These are phyloP conservation scores for Ctenicera cuprea DNA, from an alignment of 2,888 invertebrate species.

Conservation along the genomic window DNA sequence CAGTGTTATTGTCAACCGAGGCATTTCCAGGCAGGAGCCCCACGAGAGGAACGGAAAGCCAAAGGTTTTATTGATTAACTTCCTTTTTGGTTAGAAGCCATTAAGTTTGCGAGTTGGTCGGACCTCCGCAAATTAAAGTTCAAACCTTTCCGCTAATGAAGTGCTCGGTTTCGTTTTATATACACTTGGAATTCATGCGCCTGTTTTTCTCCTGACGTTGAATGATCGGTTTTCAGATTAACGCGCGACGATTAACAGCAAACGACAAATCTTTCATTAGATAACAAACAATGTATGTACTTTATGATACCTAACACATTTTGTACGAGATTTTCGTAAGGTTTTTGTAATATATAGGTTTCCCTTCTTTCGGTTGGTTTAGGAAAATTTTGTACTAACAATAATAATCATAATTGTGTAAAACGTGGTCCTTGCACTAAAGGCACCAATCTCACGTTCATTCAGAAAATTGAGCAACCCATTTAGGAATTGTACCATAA, in stretches of 20 bases:
- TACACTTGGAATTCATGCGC: constrained; percentile 41
- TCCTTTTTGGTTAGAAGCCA: constrained; percentile 65
- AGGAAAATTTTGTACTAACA: too few relatives aligned
- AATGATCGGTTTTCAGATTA: constrained; percentile 44
- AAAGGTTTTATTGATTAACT: constrained; percentile 69
- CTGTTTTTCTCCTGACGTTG: constrained; percentile 32
- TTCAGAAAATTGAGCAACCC: too few relatives aligned
- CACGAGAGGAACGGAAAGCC: constrained; percentile 64
- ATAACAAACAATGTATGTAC: constrained; percentile 5
- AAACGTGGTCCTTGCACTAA: too few relatives aligned
- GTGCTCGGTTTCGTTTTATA: constrained; percentile 58
- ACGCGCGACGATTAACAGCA: constrained; percentile 27
- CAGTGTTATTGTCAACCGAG: constrained; percentile 60
- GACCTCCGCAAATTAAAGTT: constrained; percentile 67
- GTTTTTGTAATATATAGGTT: neutral
- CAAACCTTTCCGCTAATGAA: constrained; percentile 65
- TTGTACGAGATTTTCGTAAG: neutral
- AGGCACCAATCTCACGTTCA: too few relatives aligned
- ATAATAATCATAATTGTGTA: too few relatives aligned
- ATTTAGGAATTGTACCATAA: too few relatives aligned
- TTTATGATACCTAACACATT: constrained; percentile 1
- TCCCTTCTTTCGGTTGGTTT: too few relatives aligned
- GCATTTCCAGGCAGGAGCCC: constrained; percentile 45
- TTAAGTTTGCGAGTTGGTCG: constrained; percentile 65
- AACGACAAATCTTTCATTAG: constrained; percentile 19